phyloP scores from a whole-genome alignment of 2,113 vertebrate genomes.

The Petrocephalus microphthalmus region DNA sequence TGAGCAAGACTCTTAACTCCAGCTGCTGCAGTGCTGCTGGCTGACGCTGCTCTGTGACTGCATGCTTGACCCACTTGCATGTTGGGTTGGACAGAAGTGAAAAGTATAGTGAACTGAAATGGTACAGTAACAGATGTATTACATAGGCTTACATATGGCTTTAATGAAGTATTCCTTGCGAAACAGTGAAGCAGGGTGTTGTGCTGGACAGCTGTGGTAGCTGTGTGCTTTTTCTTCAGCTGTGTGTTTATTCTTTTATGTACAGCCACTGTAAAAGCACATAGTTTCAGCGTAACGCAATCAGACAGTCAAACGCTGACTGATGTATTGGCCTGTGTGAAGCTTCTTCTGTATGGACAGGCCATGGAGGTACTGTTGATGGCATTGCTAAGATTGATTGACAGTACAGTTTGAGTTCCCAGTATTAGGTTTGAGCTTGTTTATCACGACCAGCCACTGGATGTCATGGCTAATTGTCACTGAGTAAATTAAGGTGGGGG shows the following conservation, averaged over 20 bases:
- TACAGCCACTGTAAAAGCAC: neutral
- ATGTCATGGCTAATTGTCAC: neutral
- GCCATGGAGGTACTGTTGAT: neutral
- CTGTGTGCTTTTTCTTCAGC: neutral
- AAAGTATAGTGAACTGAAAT: neutral
- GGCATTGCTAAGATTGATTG: slow-evolving; percentile 17
- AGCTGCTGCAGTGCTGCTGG: neutral
- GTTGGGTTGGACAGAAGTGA: neutral
- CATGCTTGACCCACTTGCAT: neutral
- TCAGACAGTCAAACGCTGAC: neutral
- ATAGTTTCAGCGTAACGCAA: neutral
- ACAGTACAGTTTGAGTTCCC: slow-evolving; percentile 16
- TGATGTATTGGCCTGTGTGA: neutral
- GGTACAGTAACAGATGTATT: neutral
- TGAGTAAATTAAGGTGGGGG: neutral
- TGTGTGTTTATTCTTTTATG: neutral
- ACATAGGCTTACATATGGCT: neutral
- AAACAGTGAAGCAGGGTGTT: neutral
- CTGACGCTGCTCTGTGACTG: neutral
- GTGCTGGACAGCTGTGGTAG: neutral
- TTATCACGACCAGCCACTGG: neutral
- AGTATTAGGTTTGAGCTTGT: slow-evolving; percentile 31
- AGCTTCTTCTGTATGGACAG: neutral
- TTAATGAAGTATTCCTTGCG: neutral
- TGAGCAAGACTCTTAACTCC: neutral